phyloP scores from a whole-genome alignment of 2,797 vertebrate genomes.

The Paramormyrops hopkinsi region DNA sequence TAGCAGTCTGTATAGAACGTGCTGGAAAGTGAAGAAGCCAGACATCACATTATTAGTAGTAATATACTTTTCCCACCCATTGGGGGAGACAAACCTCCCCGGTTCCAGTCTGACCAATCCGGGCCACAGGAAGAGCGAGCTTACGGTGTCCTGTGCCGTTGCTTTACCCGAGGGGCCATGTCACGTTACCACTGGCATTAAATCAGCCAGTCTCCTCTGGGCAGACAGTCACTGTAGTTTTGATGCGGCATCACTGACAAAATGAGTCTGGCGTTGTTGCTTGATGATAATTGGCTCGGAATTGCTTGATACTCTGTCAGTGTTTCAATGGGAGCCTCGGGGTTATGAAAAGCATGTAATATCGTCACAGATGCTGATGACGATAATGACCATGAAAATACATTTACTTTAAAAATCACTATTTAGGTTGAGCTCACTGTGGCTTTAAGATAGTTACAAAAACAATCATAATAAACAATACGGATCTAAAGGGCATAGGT shows the following conservation, averaged over 20 bases:
- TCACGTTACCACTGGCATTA: neutral
- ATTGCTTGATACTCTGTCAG: neutral
- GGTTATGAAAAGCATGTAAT: neutral
- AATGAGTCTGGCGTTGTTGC: neutral
- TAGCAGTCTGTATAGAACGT: neutral
- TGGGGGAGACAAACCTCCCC: constrained; percentile 19
- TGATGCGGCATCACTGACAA: neutral
- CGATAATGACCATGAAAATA: neutral
- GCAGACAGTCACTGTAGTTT: neutral
- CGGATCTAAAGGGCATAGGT: neutral
- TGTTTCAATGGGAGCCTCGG: neutral
- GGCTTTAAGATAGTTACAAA: neutral
- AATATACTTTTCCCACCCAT: neutral
- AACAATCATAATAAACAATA: neutral
- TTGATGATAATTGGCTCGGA: neutral
- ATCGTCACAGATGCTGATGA: neutral
- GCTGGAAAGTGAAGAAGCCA: neutral
- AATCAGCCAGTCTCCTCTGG: neutral
- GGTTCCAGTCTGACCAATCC: neutral
- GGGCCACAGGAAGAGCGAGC: neutral
- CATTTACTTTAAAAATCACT: constrained; percentile 2
- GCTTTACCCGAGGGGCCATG: neutral
- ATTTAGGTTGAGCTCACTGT: neutral
- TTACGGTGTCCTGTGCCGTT: neutral
- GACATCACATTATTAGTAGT: neutral